Evolutionary conservation across 2,797 vertebrate genomes (phyloP), one percentile per base, ranked within the genome.

Genomic region (Smutsia gigantea): DNA sequence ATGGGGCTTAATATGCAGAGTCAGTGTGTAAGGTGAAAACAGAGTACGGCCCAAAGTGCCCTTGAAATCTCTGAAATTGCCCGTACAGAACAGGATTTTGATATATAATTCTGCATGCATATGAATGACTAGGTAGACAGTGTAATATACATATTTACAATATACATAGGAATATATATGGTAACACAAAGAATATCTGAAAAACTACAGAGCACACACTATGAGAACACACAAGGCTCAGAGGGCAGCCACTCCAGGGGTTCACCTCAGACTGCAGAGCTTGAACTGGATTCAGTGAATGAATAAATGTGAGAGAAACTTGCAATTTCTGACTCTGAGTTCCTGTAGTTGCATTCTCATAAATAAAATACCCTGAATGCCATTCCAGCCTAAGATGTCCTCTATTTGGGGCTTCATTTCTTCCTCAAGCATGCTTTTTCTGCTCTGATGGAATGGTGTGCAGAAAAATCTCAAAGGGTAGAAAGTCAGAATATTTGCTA

Each of bases 1-100:
- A 34, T n/a, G 37, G 29, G n/a, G 46, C 39, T 88, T 92, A 93
- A 96, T 69, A 59, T 71, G 78, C 75, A 72, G 21, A 84, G 64
- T 84, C 19, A 29, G 19, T 66, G 7, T 69, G 8, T 72, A 87
- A 77, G 86, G 31, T 55, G 39, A 82, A 94, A 95, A 66, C 69
- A 78, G 57, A 92, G 6, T 77, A 90, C 27, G 87, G 61, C 53
- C 17, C 25, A 69, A 93, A 63, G 12, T 57, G n/a, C 29, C 82
- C 39, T 78, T 59, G 27, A 79, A 87, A 74, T 75, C 31, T 83
- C 49, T 53, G 81, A 46, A 87, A 19, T n/a, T 87, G 19, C 18
- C n/a, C 46, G 18, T 4, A 49, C 4, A 68, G n/a, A 77, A 75
- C 23, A 53, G 39, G 37, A 59, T 83, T 94, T 84, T 42, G 66